Conservation (phyloP, 2,888 invertebrate species). For the Melinaea marsaeus region DNA sequence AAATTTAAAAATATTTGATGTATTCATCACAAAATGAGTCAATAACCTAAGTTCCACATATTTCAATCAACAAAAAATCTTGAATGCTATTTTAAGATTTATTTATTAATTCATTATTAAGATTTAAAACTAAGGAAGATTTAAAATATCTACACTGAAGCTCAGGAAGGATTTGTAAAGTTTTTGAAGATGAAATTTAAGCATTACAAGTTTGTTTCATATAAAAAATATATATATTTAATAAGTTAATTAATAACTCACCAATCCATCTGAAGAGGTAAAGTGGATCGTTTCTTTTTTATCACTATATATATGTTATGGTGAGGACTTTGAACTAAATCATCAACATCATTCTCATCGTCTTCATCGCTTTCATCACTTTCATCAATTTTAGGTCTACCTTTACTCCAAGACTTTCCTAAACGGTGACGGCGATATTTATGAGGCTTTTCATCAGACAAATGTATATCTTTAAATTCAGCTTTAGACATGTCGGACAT, state of each 20-base stretch:
- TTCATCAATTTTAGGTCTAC: conserved; percentile 35
- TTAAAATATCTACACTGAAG: no score
- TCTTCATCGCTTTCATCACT: conserved; percentile 26
- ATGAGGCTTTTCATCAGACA: conserved; percentile 56
- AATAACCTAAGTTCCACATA: no score
- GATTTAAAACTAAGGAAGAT: no score
- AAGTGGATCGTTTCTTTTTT: conserved; percentile 50
- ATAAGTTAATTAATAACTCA: conserved; percentile 44
- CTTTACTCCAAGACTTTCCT: conserved; percentile 51
- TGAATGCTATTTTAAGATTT: no score
- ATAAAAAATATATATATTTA: not conserved
- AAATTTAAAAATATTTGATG: no score
- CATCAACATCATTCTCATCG: conserved; percentile 14
- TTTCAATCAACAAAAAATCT: no score
- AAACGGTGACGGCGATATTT: conserved; percentile 11
- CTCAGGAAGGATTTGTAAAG: no score
- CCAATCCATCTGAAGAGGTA: conserved; percentile 78
- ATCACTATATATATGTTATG: conserved; percentile 44
- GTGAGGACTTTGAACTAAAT: conserved; percentile 31
- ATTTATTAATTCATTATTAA: no score
- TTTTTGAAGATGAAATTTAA: no score
- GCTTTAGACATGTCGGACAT: conserved; percentile 80
- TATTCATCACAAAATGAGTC: no score
- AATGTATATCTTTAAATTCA: conserved; percentile 75
- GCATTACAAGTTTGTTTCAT: no score